Evolutionary conservation across 64 coral and sea anemone genomes (phyloP), one percentile per base, ranked within the genome.

Genomic region (Stylophora pistillata): DNA sequence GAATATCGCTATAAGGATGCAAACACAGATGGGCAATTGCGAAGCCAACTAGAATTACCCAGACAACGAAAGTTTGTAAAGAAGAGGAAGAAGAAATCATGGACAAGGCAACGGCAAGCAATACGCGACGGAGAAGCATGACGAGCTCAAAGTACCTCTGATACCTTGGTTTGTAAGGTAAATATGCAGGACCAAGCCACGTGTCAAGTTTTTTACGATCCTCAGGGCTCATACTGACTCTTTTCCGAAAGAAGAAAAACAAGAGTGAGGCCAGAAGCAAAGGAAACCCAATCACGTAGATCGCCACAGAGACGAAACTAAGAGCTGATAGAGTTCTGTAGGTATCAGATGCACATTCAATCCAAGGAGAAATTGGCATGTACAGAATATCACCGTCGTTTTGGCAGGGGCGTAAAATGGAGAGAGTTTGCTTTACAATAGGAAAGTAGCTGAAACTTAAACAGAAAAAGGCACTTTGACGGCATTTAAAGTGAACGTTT

Each of bases 361-460:
- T 72, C 89, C 89, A 91, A 47, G 89, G 89, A 29, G 33, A 74
- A 57, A 30, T 53, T 25, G 79, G 89, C 81, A 86, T 91, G 72
- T 64, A 86, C 70, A 55, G 74, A 9, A 68, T 2, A 9, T 81
- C 13, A 16, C 74, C 13, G 41, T 86, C 89, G 28, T 85, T 30
- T 12, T 57, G 55, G 62, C 89, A 91, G 37, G 89, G 73, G 30
- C 79, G 79, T 37, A 91, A 23, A 21, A 86, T 60, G 10, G 80
- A 74, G 0, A 83, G 79, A 31, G 89, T 91, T 59, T 80, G 73
- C 14, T 53, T 81, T 23, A 91, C 81, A 34, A 91, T 85, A n/a
- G 92, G 92, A 64, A 89, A 94, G 73, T 94, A 94, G 17, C 59
- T 89, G 64, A 89, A 89, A 62, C 77, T 89, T 3, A 89, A 76